Evolutionary conservation across 2,797 vertebrate species (phyloP), one percentile per base, ranked within the genome.

Genomic region (Typhlichthys subterraneus): DNA sequence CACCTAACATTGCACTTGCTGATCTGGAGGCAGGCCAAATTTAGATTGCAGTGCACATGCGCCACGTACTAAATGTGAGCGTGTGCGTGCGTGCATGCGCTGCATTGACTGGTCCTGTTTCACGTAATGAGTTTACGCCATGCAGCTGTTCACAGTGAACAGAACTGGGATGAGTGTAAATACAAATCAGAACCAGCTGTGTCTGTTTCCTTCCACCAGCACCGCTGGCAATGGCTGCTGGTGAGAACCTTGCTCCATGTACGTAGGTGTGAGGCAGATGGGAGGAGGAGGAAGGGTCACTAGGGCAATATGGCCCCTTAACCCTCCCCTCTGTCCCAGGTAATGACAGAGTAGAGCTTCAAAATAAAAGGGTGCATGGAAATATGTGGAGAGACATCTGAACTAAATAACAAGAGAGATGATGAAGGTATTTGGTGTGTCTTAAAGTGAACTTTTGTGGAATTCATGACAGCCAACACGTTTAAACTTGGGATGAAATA

Each of bases 291-390:
- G 62, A 70, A 60, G 61, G 2, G 19, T 23, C 19, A 76, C 85
- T 69, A 79, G 71, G 45, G 53, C 65, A 57, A 70, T 72, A 61
- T 4, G 55, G 69, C 69, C 75, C 53, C 9, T 53, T 51, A 76
- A 70, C 69, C 74, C 68, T 48, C 48, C 80, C 81, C 82, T 81
- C 78, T 33, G 50, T 76, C 61, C 57, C 85, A 86, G 83, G 81
- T 90, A 92, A 90, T 87, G 77, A 89, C 70, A 90, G 83, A 82
- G 81, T 71, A 67, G 38, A 29, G 72, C 11, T 63, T 29, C 61
- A n/a, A 87, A 89, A 90, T 88, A 75, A 89, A 69, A 73, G 80
- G 86, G 80, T 67, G 62, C 14, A 57, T 29, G 42, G 69, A 67
- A 79, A 71, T 54, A 65, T 60, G 75, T 69, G 67, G 80, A 89